Base-by-base conservation (phyloP, 2,113 vertebrate genomes). In the Carassius auratus region DNA sequence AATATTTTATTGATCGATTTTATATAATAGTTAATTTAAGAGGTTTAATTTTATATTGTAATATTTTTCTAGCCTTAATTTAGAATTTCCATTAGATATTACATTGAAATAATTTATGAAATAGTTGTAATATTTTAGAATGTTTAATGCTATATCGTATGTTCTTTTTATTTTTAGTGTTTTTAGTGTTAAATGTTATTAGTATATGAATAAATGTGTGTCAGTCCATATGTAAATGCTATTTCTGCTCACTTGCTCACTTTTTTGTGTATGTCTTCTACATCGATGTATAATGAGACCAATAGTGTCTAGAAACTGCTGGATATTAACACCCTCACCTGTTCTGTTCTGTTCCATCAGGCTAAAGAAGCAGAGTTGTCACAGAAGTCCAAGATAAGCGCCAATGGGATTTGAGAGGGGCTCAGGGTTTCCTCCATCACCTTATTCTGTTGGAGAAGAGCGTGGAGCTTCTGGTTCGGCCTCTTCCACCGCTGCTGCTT, bases 351-450 rank as follows among this genome's bases (percentile, higher is more conserved):
- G 19, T 86, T 73, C 26, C 17, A 19, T 42, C 91, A 95, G 95
- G 92, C 92, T 69, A 94, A 95, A 92, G 93, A 91, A 19, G 93
- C 93, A 48, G 92, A 94, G 74, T 83, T 92, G 64, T 85, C 92
- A 36, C 93, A 93, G 90, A 95, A 95, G 88, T 93, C 91, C 88
- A 95, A 95, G 90, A 94, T 94, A 85, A 95, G 91, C 75, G 94
- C 93, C 83, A 95, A 95, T 9, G 94, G 95, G 6, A 90, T 92
- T 5, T 94, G 83, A 93, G 48, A 62, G 71, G 75, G 30, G 9
- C 66, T 85, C 71, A 77, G 36, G 19, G 7, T 57, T 23, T 36
- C 66, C 66, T 73, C 26, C 26, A 5, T 36, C 26, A 73, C 66
- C 66, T 17, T 36, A 26, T 23, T 50, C 86, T 84, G 6, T 14